Percentiles rank a stretch among this genome's conserved stretches.
These are phyloP conservation scores for Emys orbicularis DNA, from an alignment of 2,797 vertebrate species.

Conservation along the genomic window DNA sequence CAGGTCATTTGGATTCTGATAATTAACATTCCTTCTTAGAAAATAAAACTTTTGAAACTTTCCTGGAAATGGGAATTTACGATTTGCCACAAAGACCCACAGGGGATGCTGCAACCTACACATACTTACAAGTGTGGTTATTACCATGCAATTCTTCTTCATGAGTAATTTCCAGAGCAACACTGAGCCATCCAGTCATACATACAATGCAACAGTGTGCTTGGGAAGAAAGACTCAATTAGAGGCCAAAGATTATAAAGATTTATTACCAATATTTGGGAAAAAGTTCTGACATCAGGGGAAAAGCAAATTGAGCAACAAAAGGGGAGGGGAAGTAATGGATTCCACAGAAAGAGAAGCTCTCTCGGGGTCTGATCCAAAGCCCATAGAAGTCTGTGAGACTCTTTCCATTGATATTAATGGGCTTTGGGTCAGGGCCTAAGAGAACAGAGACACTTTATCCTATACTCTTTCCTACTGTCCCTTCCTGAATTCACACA, in stretches of 20 bases:
- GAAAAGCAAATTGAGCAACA: slow-evolving; percentile 62
- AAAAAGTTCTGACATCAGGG: slow-evolving; percentile 38
- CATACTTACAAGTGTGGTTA: slow-evolving; percentile 72
- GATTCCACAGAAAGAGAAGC: slow-evolving; percentile 17
- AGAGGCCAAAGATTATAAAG: slow-evolving; percentile 49
- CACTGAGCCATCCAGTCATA: slow-evolving; percentile 45
- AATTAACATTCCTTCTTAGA: slow-evolving; percentile 72
- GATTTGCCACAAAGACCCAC: slow-evolving; percentile 68
- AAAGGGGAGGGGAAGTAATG: slow-evolving; percentile 18
- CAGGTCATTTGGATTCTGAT: slow-evolving; percentile 50
- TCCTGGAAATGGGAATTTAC: slow-evolving; percentile 78
- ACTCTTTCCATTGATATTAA: slow-evolving; percentile 34
- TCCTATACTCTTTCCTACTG: neutral
- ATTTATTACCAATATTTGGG: slow-evolving; percentile 65
- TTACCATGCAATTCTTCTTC: slow-evolving; percentile 74
- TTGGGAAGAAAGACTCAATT: slow-evolving; percentile 42
- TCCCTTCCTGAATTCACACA: neutral
- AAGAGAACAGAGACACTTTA: neutral
- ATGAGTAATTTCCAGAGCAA: slow-evolving; percentile 73
- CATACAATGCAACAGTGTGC: slow-evolving; percentile 37
- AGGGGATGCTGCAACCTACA: slow-evolving; percentile 70
- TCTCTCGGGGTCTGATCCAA: slow-evolving; percentile 17
- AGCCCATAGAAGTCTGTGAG: slow-evolving; percentile 6
- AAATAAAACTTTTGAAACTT: slow-evolving; percentile 79
- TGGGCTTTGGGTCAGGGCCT: neutral